phyloP scores from a whole-genome alignment of 2,113 vertebrate genomes.

The Aptenodytes patagonicus region DNA sequence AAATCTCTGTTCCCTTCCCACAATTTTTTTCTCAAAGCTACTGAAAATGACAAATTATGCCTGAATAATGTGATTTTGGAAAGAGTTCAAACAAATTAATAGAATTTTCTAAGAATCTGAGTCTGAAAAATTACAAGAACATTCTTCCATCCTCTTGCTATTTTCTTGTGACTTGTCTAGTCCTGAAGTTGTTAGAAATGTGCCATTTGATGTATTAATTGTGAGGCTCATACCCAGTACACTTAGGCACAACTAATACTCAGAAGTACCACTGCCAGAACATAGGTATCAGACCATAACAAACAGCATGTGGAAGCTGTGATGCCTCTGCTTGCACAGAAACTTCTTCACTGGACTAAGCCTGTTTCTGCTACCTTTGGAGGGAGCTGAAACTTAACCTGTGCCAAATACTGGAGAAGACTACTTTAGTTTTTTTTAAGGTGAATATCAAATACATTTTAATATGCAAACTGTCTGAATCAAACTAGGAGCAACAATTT shows the following conservation, averaged over 20 bases:
- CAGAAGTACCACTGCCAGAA: slow-evolving; percentile 28
- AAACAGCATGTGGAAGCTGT: neutral
- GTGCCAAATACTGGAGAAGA: neutral
- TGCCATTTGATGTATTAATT: neutral
- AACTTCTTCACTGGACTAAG: slow-evolving; percentile 32
- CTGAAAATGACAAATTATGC: neutral
- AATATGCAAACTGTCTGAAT: slow-evolving; percentile 1
- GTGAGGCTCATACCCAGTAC: neutral
- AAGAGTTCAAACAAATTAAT: neutral
- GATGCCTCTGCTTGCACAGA: slow-evolving; percentile 15
- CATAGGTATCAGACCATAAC: slow-evolving; percentile 26
- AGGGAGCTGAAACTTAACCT: neutral
- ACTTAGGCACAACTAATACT: slow-evolving; percentile 5
- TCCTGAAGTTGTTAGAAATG: slow-evolving; percentile 7
- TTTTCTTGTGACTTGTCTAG: neutral
- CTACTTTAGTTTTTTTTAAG: neutral
- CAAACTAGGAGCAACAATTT: neutral
- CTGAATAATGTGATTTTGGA: neutral
- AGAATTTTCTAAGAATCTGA: neutral
- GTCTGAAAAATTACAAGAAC: neutral
- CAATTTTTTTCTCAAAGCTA: neutral
- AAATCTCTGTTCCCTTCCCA: neutral
- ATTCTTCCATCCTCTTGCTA: neutral
- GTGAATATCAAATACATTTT: neutral
- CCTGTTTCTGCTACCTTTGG: neutral